Percentiles rank a stretch among this genome's conserved stretches.
These are phyloP conservation scores for Zaprionus taronus DNA, from an alignment of 1,140 invertebrate species.

Conservation along the genomic window DNA sequence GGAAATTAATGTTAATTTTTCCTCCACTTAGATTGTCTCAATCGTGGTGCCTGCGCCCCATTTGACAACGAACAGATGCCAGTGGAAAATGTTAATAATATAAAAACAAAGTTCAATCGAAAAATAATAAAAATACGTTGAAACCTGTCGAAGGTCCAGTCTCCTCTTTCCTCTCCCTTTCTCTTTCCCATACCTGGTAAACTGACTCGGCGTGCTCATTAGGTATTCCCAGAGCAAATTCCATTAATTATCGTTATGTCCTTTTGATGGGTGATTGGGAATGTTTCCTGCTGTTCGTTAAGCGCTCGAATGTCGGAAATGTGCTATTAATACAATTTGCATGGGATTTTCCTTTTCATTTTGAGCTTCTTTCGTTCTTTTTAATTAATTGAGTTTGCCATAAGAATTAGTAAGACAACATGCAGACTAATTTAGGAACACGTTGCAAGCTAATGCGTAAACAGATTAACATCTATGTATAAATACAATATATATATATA, in stretches of 20 bases:
- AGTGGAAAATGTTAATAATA: conserved; percentile 71
- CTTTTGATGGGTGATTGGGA: conserved; percentile 69
- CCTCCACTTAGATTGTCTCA: conserved; percentile 62
- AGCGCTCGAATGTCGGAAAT: conserved; percentile 24
- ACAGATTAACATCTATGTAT: neutral
- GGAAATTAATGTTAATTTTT: conserved; percentile 82
- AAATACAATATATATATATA: no score
- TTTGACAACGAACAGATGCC: conserved; percentile 21
- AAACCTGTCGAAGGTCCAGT: conserved; percentile 16
- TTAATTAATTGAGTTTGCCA: conserved; percentile 29
- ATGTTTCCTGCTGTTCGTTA: conserved; percentile 49
- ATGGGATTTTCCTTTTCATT: conserved; percentile 27
- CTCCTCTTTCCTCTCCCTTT: neutral
- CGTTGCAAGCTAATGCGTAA: neutral
- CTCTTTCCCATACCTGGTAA: conserved; percentile 2
- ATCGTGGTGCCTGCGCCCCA: neutral
- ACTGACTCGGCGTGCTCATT: conserved; percentile 58
- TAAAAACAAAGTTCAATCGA: conserved; percentile 68
- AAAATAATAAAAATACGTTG: conserved; percentile 75
- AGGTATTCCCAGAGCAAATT: conserved; percentile 76
- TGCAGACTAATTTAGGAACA: conserved; percentile 14
- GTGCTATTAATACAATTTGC: conserved; percentile 54
- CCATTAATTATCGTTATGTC: conserved; percentile 84
- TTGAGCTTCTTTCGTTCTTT: conserved; percentile 22
- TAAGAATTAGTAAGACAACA: conserved; percentile 17